Conservation (phyloP, 2,113 vertebrate genomes). For the Myotis brandtii region DNA sequence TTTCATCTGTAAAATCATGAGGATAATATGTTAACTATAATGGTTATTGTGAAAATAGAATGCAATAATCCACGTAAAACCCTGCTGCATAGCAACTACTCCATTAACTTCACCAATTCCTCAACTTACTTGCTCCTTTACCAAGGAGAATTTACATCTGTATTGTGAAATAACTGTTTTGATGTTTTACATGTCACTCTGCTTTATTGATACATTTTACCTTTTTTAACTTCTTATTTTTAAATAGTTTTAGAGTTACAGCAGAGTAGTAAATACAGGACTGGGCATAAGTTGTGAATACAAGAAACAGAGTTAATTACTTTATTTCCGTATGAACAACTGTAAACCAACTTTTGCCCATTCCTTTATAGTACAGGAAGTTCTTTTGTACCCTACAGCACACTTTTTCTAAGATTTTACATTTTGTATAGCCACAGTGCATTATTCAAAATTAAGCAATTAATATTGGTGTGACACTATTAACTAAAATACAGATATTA, state of each 20-base stretch:
- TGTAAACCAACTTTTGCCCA: not conserved
- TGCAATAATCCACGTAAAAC: not conserved
- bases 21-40: not conserved
- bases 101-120: not conserved
- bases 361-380: not conserved
- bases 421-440: not conserved
- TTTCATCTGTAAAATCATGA: slow-evolving; percentile 37
- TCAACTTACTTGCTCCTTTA: not conserved
- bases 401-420: not conserved
- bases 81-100: not conserved
- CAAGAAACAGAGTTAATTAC: not conserved
- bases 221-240: not conserved
- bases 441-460: slow-evolving; percentile 28
- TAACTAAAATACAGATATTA: not conserved
- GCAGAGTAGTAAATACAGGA: not conserved
- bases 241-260: not conserved
- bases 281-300: not conserved
- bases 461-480: not conserved
- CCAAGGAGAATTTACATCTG: not conserved
- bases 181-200: not conserved
- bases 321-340: not conserved
- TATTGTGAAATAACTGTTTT: not conserved
- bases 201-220: not conserved
- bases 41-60: slow-evolving; percentile 49
- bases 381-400: not conserved